Base-by-base conservation (phyloP, 2,113 vertebrate genomes). In the Corapipo altera region DNA sequence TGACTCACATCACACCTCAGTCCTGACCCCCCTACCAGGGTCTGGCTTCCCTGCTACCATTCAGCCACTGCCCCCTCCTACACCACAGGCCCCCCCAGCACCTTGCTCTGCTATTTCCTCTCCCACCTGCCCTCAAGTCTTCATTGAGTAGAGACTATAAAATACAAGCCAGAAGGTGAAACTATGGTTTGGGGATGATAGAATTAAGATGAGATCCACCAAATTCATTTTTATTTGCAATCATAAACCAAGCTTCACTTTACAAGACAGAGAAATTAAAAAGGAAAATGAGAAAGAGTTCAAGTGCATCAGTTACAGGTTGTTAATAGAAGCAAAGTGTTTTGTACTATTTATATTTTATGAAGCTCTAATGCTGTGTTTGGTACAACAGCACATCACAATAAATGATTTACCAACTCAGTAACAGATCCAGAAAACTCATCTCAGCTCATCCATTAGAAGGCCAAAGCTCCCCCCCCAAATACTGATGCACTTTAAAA, bases 341-440 rank as follows among this genome's bases (percentile, higher is more conserved):
- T 98, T 97, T 91, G 92, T 73, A 73, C 46, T 97, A 97, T 98
- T 97, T 97, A 98, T 98, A 97, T 98, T 98, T 98, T 96, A 98
- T 98, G 98, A 97, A 97, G 97, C 65, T 16, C 93, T 97, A 59
- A 83, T 97, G 91, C 95, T 95, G 90, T 84, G 89, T 96, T 98
- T 97, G 97, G 97, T 97, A 96, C 97, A 98, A 97, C 85, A 96
- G 62, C 96, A 81, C 61, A 89, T 97, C 91, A 91, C 93, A 95
- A 96, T 98, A 97, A 98, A 98, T 97, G 97, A 98, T 98, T 98
- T 95, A 98, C 91, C 67, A 77, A 48, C 76, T 93, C 46, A 81
- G 32, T 76, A 93, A 95, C 95, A 72, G 66, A 96, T 94, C 33
- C 94, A 97, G 82, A 84, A 96, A 97, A 96, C 91, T 70, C 74